Evolutionary conservation across 1,140 invertebrate genomes (phyloP).

Genomic region (Drosophila sp.): DNA sequence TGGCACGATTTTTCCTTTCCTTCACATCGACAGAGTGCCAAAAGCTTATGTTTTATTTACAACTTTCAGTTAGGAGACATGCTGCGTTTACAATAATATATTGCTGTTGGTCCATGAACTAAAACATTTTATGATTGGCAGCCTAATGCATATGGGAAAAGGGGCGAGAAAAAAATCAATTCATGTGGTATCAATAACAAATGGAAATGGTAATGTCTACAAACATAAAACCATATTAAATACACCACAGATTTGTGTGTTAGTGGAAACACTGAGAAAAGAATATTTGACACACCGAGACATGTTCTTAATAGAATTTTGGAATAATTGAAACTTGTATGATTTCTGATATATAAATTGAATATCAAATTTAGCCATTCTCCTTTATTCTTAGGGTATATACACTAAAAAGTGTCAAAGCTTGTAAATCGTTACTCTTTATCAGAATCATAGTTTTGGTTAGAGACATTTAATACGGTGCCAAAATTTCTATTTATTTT

Average conservation of each 20-base stretch:
- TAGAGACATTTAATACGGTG: too few relatives aligned
- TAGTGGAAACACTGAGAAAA: background rate
- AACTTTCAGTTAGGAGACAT: slow-evolving; percentile 9
- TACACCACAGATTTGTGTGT: background rate
- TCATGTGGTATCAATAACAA: slow-evolving; percentile 6
- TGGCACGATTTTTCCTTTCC: slow-evolving; percentile 2
- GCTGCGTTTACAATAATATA: slow-evolving; percentile 7
- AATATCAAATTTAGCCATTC: too few relatives aligned
- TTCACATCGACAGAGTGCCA: slow-evolving; percentile 9
- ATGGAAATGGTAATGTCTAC: background rate
- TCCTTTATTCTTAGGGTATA: too few relatives aligned
- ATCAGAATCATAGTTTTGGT: too few relatives aligned
- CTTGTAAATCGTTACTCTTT: too few relatives aligned
- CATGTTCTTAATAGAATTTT: too few relatives aligned
- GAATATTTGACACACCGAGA: background rate
- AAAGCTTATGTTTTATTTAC: slow-evolving; percentile 23
- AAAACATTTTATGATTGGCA: slow-evolving; percentile 19
- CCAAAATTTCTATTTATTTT: too few relatives aligned
- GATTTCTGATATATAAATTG: too few relatives aligned
- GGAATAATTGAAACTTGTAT: too few relatives aligned
- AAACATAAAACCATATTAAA: background rate
- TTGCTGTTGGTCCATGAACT: background rate
- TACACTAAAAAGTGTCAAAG: too few relatives aligned
- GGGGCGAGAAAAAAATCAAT: background rate
- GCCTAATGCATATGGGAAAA: background rate